phyloP scores from a whole-genome alignment of 2,888 invertebrate species.

The Nebria brevicollis region DNA sequence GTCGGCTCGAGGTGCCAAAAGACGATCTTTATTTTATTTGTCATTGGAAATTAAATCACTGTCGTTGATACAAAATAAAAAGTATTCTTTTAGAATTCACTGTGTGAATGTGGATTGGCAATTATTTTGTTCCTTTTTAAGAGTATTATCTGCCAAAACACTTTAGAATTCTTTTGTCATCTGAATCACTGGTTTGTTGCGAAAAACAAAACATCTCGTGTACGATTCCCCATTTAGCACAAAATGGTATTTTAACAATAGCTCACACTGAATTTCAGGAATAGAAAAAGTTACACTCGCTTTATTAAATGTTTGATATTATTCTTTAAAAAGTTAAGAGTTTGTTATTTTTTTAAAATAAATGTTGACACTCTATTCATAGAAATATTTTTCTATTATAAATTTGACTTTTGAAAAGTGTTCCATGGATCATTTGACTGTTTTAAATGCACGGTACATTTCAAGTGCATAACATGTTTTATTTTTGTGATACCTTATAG shows the following conservation, averaged over 20 bases:
- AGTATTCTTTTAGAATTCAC: not conserved
- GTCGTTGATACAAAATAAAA: not conserved
- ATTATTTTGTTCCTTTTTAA: not conserved
- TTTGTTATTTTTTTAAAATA: no score
- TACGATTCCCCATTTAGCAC: not conserved
- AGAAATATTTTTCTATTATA: no score
- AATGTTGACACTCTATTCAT: no score
- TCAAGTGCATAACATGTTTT: no score
- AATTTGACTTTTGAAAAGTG: no score
- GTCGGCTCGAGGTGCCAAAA: not conserved
- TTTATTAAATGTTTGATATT: no score
- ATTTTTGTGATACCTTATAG: constrained; percentile 8
- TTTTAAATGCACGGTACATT: no score
- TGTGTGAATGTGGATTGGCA: not conserved
- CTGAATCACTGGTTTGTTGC: not conserved
- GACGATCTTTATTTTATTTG: not conserved
- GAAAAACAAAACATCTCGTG: not conserved
- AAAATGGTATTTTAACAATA: not conserved
- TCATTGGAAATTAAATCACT: not conserved
- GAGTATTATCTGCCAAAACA: not conserved
- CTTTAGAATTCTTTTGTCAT: not conserved
- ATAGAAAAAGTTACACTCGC: no score
- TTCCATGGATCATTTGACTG: no score
- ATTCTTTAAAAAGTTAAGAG: no score
- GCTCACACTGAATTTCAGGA: not conserved